Base-by-base conservation (phyloP, 2,797 vertebrate species). In the Cynopterus sphinx region DNA sequence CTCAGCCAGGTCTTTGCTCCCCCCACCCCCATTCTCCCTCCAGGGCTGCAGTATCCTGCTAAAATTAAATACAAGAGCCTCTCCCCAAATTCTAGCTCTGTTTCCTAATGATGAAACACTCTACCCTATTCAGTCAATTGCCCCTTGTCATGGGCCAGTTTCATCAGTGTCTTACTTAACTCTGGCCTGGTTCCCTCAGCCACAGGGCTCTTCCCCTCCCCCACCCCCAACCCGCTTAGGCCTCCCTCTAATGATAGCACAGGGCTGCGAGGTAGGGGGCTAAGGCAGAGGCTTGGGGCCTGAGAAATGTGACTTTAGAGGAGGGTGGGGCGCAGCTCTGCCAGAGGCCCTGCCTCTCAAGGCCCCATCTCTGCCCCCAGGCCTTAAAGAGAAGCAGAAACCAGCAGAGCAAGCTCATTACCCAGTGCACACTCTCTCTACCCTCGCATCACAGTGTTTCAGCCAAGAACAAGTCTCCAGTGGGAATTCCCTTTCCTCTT, bases 401-500 rank as follows among this genome's bases (percentile, higher is more conserved):
- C 57, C 26, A 63, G 83, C n/a, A 19, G 51, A 70, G 90, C 86
- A 39, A 57, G 79, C 88, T 96, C 86, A 36, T 91, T 90, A 92
- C 61, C 61, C 71, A 3, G 6, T 0, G 28, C 49, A 39, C 39
- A 39, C 49, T 33, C 90, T 94, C 41, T 26, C 59, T 91, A 81
- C 95, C 95, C 39, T 94, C 85, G 13, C 88, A 86, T 92, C 91
- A 31, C 87, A 67, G 84, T 81, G 88, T 89, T 95, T 90, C 87
- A 96, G 95, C 92, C 96, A 89, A 95, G 97, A 84, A 73, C 83
- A 84, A 90, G 71, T 94, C 96, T 95, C 97, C 91, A 49, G 86
- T 95, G 97, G 97, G 97, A 98, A 98, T 97, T 97, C 75, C 83
- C 86, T 95, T 96, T 96, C 95, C 90, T 95, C 87, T 97, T 95